Conservation (phyloP, 2,113 vertebrate genomes). For the Perca fluviatilis region DNA sequence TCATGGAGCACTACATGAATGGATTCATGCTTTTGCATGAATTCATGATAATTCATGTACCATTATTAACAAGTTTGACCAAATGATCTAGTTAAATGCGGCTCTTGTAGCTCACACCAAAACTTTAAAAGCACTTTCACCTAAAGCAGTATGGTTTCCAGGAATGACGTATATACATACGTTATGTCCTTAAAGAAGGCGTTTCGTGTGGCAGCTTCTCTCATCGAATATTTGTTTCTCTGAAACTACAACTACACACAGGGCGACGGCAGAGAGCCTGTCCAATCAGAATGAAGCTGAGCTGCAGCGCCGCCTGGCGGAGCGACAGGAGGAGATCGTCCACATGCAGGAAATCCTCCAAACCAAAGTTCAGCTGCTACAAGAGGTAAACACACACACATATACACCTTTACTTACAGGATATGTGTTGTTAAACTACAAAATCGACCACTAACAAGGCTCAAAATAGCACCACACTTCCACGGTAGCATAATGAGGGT, state of each 20-base stretch:
- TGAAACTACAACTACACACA: constrained; percentile 55
- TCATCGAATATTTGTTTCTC: background rate
- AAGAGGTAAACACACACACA: constrained; percentile 84
- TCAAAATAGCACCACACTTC: too few relatives aligned
- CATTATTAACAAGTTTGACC: too few relatives aligned
- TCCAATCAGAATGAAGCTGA: constrained; percentile 87
- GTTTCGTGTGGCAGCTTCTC: background rate
- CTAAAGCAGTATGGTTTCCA: too few relatives aligned
- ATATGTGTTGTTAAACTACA: background rate
- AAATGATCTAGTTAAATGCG: too few relatives aligned
- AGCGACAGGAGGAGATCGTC: constrained; percentile 87
- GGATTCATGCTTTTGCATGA: too few relatives aligned
- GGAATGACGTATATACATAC: too few relatives aligned
- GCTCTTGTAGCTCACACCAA: too few relatives aligned
- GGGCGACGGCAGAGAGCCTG: constrained; percentile 83
- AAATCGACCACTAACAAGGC: too few relatives aligned
- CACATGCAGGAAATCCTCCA: constrained; percentile 88
- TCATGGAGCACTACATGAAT: too few relatives aligned
- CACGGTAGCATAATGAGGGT: too few relatives aligned
- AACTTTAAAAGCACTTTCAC: too few relatives aligned
- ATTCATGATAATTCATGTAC: too few relatives aligned
- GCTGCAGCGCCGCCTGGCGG: constrained; percentile 84
- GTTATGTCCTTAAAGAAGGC: background rate
- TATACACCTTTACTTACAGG: background rate
- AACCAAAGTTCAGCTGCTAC: constrained; percentile 90